Evolutionary conservation across 2,113 vertebrate species (phyloP).

Genomic region (Sapayoa aenigma): DNA sequence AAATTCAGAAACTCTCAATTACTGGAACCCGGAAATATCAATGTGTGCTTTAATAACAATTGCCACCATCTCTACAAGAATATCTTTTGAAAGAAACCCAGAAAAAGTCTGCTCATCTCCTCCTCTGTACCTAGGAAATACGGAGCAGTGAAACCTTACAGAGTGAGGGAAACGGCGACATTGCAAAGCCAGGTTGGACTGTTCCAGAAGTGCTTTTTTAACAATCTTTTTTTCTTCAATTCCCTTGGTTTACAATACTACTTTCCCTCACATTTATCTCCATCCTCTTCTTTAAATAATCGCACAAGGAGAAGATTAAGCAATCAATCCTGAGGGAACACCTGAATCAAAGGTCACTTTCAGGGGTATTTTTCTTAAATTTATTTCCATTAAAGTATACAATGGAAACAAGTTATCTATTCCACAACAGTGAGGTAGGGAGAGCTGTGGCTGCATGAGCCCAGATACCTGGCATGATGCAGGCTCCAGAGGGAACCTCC

Average conservation of each 20-base stretch:
- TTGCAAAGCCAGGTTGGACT: not conserved
- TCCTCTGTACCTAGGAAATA: not conserved
- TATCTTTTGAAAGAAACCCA: not conserved
- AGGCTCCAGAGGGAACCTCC: not conserved
- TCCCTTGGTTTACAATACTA: not conserved
- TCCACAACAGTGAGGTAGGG: not conserved
- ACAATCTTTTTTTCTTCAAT: not conserved
- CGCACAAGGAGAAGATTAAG: not conserved
- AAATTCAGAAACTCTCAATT: constrained; percentile 1
- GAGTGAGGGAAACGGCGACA: not conserved
- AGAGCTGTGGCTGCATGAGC: not conserved
- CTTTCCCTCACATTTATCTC: not conserved
- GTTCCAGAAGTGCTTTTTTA: not conserved
- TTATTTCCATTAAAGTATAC: not conserved
- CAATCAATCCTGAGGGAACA: not conserved
- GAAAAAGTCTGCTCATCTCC: not conserved
- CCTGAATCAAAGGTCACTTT: not conserved
- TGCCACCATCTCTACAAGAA: not conserved
- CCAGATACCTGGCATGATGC: not conserved
- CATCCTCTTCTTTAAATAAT: not conserved
- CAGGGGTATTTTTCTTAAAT: not conserved
- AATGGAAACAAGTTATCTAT: not conserved
- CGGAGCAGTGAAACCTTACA: not conserved
- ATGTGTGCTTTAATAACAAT: not conserved
- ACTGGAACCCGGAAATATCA: not conserved